phyloP scores from a whole-genome alignment of 2,113 vertebrate genomes.

The Donacobius atricapilla region DNA sequence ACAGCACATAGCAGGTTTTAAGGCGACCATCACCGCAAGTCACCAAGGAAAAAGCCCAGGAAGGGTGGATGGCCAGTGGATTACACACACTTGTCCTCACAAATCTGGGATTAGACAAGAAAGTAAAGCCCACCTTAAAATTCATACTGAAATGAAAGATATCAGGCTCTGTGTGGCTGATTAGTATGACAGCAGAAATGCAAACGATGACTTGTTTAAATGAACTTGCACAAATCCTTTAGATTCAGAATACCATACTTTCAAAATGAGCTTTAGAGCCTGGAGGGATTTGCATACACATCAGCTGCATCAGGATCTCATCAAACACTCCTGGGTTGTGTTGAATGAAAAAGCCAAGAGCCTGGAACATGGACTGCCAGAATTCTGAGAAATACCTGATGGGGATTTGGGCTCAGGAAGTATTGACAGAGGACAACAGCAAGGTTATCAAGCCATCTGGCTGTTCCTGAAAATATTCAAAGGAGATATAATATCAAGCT shows the following conservation, averaged over 20 bases:
- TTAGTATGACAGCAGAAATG: background rate
- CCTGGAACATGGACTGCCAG: background rate
- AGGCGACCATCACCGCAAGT: background rate
- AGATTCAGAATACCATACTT: background rate
- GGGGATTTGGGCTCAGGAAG: background rate
- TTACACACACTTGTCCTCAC: background rate
- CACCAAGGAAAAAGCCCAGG: background rate
- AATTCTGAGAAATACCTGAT: background rate
- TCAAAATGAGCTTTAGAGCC: background rate
- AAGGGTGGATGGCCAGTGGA: background rate
- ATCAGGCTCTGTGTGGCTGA: background rate
- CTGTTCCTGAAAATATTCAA: background rate
- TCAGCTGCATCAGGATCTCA: background rate
- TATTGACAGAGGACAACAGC: background rate
- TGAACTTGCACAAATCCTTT: background rate
- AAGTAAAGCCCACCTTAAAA: background rate
- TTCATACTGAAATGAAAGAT: background rate
- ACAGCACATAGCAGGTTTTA: too few species aligned
- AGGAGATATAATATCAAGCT: background rate
- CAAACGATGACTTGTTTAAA: background rate
- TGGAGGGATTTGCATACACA: background rate
- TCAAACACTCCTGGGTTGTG: background rate
- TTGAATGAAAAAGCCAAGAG: background rate
- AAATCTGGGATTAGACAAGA: background rate
- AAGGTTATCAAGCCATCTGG: conserved; percentile 1